Conservation (phyloP, 2,113 vertebrate species). For the Ceyx melanurus region DNA sequence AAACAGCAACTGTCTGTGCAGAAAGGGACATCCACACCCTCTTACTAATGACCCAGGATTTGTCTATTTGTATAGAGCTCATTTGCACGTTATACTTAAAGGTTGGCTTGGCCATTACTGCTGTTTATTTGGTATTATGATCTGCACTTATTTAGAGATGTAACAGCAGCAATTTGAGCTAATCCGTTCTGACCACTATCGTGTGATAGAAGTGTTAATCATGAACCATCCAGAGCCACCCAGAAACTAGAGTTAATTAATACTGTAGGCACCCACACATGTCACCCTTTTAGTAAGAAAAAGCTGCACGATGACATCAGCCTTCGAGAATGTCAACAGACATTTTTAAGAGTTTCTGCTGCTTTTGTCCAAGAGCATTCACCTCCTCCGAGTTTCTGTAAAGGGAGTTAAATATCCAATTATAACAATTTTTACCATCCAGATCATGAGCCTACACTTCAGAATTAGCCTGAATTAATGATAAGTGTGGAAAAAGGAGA, state of each 20-base stretch:
- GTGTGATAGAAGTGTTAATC: not conserved
- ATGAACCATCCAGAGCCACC: not conserved
- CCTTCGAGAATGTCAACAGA: not conserved
- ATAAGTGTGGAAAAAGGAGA: not conserved
- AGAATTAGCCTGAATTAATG: constrained; percentile 45
- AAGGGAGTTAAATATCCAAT: constrained; percentile 56
- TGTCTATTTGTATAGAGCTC: not conserved
- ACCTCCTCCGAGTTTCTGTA: constrained; percentile 5
- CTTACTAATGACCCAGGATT: not conserved
- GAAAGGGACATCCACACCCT: no score
- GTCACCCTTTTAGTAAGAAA: not conserved
- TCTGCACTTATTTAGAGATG: not conserved
- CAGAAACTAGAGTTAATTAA: constrained; percentile 7
- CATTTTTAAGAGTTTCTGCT: constrained; percentile 16
- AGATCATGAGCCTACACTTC: constrained; percentile 18
- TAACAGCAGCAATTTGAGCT: not conserved
- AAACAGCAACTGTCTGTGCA: rapidly evolving
- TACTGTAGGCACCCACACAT: not conserved
- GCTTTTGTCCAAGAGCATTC: not conserved
- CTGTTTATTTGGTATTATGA: not conserved
- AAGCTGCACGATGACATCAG: not conserved
- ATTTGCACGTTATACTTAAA: not conserved
- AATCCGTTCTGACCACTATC: not conserved
- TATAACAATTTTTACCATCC: constrained; percentile 49
- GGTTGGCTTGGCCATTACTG: not conserved